Evolutionary conservation across 2,797 vertebrate genomes (phyloP).

Genomic region (Clarias platycephalus): DNA sequence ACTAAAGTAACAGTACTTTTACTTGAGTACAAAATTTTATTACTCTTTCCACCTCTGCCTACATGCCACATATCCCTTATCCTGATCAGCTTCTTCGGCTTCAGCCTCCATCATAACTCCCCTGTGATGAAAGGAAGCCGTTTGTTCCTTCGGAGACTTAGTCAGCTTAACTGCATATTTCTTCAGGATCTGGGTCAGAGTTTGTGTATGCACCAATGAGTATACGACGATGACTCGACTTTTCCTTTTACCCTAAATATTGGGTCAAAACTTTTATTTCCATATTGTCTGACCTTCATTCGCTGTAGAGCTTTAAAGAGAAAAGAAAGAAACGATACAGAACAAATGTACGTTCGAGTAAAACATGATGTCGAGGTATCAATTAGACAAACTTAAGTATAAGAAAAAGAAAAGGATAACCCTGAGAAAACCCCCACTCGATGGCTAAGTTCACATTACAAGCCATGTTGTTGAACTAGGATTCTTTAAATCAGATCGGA

Average conservation of each 20-base stretch:
- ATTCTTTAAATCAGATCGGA: too few species aligned
- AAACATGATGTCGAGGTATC: neutral
- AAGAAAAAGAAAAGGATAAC: neutral
- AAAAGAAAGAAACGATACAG: neutral
- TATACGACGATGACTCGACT: neutral
- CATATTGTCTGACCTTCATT: neutral
- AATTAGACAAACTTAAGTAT: neutral
- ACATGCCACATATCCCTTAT: neutral
- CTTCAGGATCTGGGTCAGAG: conserved; percentile 31
- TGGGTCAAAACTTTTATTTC: neutral
- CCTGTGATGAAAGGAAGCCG: neutral
- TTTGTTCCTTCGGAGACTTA: neutral
- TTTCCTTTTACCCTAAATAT: neutral
- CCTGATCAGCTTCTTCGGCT: conserved; percentile 9
- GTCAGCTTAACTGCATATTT: conserved; percentile 9
- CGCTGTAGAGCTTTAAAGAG: neutral
- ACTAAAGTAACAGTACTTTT: too few species aligned
- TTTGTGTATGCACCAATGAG: neutral
- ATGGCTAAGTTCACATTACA: too few species aligned
- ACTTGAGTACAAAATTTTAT: too few species aligned
- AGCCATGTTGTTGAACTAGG: too few species aligned
- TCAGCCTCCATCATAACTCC: neutral
- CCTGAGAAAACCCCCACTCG: neutral
- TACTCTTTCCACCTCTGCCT: too few species aligned
- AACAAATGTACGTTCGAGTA: neutral